Conservation (phyloP, 2,113 vertebrate genomes). For the Excalfactoria chinensis region DNA sequence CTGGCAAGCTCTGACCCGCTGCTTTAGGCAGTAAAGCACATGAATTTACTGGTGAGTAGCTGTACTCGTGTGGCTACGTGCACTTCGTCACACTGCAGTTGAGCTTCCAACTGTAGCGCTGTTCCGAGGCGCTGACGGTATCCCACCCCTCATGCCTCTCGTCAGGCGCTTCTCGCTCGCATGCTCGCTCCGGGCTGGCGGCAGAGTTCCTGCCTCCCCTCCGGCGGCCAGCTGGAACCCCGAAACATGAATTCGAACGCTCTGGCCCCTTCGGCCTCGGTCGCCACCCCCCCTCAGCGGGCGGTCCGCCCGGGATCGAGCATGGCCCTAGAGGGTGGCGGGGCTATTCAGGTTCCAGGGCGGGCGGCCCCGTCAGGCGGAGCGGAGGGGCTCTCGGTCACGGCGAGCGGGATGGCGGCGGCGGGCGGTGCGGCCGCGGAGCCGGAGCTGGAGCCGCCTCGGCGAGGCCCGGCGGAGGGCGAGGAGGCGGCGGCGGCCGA, state of each 20-base stretch:
- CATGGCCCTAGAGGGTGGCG: background rate
- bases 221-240: background rate
- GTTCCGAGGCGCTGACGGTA: background rate
- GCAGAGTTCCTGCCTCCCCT: rapidly evolving
- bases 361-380: background rate
- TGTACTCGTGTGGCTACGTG: background rate
- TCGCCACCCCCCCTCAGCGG: background rate
- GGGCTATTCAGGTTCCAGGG: conserved; percentile 54
- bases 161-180: rapidly evolving
- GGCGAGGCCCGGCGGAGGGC: background rate
- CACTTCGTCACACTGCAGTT: background rate
- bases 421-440: background rate
- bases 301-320: background rate
- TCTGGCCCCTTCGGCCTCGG: no score
- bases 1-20: background rate
- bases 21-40: background rate
- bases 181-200: background rate
- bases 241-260: background rate
- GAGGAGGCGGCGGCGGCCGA: conserved; percentile 44
- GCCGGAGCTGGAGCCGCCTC: background rate
- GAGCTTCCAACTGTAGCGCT: background rate
- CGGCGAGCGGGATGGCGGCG: background rate
- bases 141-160: background rate
- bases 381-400: background rate
- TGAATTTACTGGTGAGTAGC: background rate